These are phyloP conservation scores for Trematomus loennbergii DNA, from an alignment of 2,113 vertebrate genomes.

Conservation along the genomic window DNA sequence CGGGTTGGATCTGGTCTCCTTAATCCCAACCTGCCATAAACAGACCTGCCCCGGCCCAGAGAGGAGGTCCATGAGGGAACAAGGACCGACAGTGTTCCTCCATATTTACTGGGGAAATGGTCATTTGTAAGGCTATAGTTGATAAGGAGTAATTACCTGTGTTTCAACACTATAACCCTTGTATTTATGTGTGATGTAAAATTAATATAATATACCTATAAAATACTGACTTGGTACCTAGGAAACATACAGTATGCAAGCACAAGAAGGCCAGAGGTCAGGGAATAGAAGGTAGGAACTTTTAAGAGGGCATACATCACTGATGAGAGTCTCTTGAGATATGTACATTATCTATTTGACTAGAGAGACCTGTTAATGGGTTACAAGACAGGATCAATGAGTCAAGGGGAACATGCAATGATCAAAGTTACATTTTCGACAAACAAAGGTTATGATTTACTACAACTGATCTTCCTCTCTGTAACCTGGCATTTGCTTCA, in stretches of 20 bases:
- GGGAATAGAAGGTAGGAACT: neutral
- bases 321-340: too few relatives aligned
- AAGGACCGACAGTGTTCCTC: neutral
- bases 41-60: constrained; percentile 40
- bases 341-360: too few relatives aligned
- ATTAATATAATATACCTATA: neutral
- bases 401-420: neutral
- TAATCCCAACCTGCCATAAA: constrained; percentile 75
- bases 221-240: neutral
- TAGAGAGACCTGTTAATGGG: too few relatives aligned
- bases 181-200: too few relatives aligned
- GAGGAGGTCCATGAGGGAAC: constrained; percentile 6
- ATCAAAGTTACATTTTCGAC: neutral
- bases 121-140: neutral
- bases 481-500: too few relatives aligned
- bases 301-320: neutral
- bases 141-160: neutral
- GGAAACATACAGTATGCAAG: neutral
- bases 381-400: too few relatives aligned
- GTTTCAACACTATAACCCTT: neutral
- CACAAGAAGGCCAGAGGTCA: neutral
- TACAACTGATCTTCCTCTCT: too few relatives aligned
- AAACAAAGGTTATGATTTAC: too few relatives aligned
- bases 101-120: constrained; percentile 1
- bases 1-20: constrained; percentile 63